phyloP scores from a whole-genome alignment of 1,140 invertebrate genomes.

The Callitettix versicolor region DNA sequence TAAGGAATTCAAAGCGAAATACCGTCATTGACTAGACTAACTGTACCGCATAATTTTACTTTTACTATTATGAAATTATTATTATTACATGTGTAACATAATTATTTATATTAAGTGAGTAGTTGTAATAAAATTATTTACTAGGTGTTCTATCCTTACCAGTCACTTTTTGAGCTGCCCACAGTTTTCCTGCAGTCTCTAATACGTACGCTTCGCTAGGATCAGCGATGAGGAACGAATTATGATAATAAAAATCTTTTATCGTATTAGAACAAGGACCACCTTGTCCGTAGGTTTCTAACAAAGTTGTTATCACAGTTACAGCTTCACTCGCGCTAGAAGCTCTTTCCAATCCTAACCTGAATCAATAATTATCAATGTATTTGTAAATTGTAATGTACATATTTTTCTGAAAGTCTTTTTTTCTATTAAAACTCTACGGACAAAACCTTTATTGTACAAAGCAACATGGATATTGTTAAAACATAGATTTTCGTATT shows the following conservation, averaged over 20 bases:
- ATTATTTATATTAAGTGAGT: too few species aligned
- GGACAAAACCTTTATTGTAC: constrained; percentile 22
- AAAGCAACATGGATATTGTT: too few species aligned
- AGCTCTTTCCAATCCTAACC: constrained; percentile 55
- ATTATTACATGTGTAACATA: too few species aligned
- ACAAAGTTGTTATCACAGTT: constrained; percentile 47
- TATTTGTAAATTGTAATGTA: too few species aligned
- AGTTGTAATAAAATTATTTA: too few species aligned
- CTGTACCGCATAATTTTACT: too few species aligned
- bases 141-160: constrained; percentile 37
- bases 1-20: too few species aligned
- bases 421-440: too few species aligned
- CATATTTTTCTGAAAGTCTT: too few species aligned
- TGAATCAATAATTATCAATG: constrained; percentile 30
- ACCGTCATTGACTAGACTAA: too few species aligned
- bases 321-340: constrained; percentile 48
- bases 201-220: constrained; percentile 54
- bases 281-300: constrained; percentile 59
- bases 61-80: too few species aligned
- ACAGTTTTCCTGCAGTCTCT: constrained; percentile 59
- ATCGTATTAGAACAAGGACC: constrained; percentile 51
- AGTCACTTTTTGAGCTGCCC: constrained; percentile 61
- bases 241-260: constrained; percentile 47
- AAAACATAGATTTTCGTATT: too few species aligned
- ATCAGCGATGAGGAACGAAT: constrained; percentile 56